Evolutionary conservation across 2,113 vertebrate genomes (phyloP), one percentile per base, ranked within the genome.

Genomic region (Catagonus wagneri): DNA sequence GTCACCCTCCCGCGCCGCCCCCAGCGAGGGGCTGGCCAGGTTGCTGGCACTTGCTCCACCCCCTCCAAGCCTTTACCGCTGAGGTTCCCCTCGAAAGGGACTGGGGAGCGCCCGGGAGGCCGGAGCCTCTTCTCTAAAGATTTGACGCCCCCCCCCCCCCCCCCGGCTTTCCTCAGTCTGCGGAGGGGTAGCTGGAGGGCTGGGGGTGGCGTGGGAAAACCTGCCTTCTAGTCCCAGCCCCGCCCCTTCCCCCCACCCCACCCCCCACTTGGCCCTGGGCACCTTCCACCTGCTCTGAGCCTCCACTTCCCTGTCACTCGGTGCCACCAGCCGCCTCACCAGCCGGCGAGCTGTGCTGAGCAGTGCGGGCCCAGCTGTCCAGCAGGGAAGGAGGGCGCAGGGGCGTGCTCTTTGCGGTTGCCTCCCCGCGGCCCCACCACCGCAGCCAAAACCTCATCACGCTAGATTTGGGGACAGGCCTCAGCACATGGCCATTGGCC

Each of bases 401-500:
- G 44, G 44, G 5, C 39, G 2, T 1, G 13, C 60, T 44, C 39
- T 54, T 69, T 20, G 2, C 61, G 39, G 29, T 22, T 3, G 2
- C 29, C 27, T 39, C 39, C 68, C 15, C 2, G 0, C 1, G 10
- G 19, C 36, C 50, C 5, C 36, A 16, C n/a, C n/a, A 1, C 32
- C 44, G 7, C 19, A 25, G 34, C 19, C n/a, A 36, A 27, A 39
- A 34, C 72, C 50, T 39, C 10, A 11, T n/a, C 74, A 10, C 5
- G 17, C 25, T 27, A 16, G n/a, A 61, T 32, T 66, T 50, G 36
- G 68, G 12, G 52, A 16, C 1, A 22, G 20, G 16, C 4, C 34
- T 58, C 10, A 19, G 50, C 56, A 34, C 20, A 25, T n/a, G 63
- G 36, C 25, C 63, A 44, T 60, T 22, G 66, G 50, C 91, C 84